Evolutionary conservation across 2,888 invertebrate genomes (phyloP).

Genomic region (Rotaria socialis): DNA sequence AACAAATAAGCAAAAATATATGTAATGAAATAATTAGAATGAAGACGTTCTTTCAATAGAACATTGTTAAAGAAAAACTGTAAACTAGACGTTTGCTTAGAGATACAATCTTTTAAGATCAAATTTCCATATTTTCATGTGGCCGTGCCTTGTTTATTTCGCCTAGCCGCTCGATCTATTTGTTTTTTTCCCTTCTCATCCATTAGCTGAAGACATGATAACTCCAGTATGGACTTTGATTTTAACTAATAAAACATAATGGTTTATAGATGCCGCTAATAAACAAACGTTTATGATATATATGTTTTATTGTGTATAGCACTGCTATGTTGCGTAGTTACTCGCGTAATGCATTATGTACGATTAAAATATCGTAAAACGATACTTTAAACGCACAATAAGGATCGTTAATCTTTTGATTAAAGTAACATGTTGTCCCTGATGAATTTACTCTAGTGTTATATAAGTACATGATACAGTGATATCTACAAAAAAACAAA

Average conservation of each 20-base stretch:
- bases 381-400: too few species aligned
- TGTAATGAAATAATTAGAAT: background rate
- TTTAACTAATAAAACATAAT: background rate
- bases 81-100: background rate
- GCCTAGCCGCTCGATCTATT: background rate
- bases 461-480: too few species aligned
- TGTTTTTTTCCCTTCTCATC: background rate
- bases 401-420: too few species aligned
- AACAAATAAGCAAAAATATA: too few species aligned
- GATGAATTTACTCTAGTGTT: too few species aligned
- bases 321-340: too few species aligned
- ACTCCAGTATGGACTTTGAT: background rate
- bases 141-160: conserved; percentile 17
- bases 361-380: too few species aligned
- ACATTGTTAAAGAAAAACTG: background rate
- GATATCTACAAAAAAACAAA: too few species aligned
- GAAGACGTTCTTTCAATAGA: background rate
- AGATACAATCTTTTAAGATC: background rate
- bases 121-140: background rate
- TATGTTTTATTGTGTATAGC: too few species aligned
- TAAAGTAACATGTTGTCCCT: too few species aligned
- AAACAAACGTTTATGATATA: background rate
- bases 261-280: background rate
- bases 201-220: background rate
- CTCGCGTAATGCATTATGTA: too few species aligned